Evolutionary conservation across 1,140 invertebrate species (phyloP), one percentile per base, ranked within the genome.

Genomic region (Centruroides vittatus): DNA sequence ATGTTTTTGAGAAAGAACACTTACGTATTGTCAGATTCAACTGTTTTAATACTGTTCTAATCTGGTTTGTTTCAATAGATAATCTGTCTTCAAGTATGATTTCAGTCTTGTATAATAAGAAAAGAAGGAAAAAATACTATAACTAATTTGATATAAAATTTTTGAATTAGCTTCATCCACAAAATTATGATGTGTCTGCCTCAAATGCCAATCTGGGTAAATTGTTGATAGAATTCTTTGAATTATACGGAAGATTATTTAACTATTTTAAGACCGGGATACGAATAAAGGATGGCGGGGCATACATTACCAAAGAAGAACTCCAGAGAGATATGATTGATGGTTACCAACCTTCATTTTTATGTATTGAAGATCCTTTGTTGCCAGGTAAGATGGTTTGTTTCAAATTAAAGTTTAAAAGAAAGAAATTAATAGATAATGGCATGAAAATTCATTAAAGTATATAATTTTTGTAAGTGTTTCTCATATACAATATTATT

Each of bases 331-430:
- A 92, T 64, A 92, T 96, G 89, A 83, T 89, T 65, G 91, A 93
- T 77, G 91, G 91, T 3, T 87, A 95, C 74, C 78, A 92, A 58
- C 89, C 93, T 7, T 93, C 91, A 54, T 75, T 98, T 66, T 75
- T 99, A 41, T 98, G 93, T 73, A 98, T 98, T 67, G 93, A 98
- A 79, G 95, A 99, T 79, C 95, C 95, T n/a, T 77, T 98, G 23
- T 90, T 88, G 64, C 83, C 88, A 12, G 87, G 88, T 71, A 66
- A 57, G 41, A 41, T 23, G 23, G 23, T 23, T 23, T 23, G 2
- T 2, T 23, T 23, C 23, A 23, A 23, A 23, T 23, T 23, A 23
- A 23, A 23, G 2, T 23, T 23, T 23, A 23, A 23, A 23, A 23
- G 23, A 23, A 23, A 23, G 23, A 23, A 23, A 23, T 23, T 23